Evolutionary conservation across 2,113 vertebrate species (phyloP), one percentile per base, ranked within the genome.

Genomic region (Alosa alosa): DNA sequence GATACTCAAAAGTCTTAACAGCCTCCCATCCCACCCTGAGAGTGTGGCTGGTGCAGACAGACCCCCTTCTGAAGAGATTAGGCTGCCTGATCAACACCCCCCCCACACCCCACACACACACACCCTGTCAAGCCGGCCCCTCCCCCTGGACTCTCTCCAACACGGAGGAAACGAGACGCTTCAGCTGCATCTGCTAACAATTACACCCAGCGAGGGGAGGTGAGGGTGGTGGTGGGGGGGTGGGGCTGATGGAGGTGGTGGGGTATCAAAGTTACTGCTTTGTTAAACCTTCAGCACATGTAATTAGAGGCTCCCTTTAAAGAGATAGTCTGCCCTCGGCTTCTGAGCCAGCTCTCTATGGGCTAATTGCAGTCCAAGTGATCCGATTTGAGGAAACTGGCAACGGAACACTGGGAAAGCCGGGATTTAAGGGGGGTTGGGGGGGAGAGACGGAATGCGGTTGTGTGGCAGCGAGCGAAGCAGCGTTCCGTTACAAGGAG

Each of bases 151-250:
- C 83, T 89, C 83, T 88, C 86, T 94, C 92, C 91, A 90, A 84
- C 52, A 82, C 82, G 84, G 81, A 82, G 84, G 89, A 89, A 90
- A 91, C 90, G 89, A 93, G 93, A 95, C 93, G 90, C 93, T 95
- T 92, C 87, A 92, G 92, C 93, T 90, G 88, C 95, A 95, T 95
- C 94, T 95, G 95, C 88, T 92, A 93, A 95, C 94, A 96, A 95
- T 95, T 95, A 95, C 90, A 88, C 90, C 84, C 88, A 81, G 82
- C n/a, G 55, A 84, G 91, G 87, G 87, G 89, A 86, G 82, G 85
- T 86, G 81, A 57, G 85, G 86, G 81, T 47, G 86, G 82, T 52
- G 86, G 89, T 82, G 88, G 86, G 81, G 89, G 17, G 25, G 36
- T 89, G 81, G 81, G 87, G 88, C 87, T 88, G 81, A 90, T 10